Conservation (phyloP, 1,140 invertebrate genomes). For the Zaprionus nigranus region DNA sequence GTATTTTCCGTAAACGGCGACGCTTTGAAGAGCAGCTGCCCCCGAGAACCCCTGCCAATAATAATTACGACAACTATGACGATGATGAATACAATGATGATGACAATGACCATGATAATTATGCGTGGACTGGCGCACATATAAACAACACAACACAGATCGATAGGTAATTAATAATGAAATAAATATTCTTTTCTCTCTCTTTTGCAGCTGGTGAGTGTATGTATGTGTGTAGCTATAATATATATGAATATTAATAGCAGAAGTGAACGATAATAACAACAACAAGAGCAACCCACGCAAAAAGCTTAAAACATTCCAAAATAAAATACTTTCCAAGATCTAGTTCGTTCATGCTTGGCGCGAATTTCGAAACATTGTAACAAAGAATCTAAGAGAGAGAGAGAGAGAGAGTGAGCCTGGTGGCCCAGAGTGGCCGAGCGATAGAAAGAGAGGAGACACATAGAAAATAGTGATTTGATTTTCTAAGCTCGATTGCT, state of each 20-base stretch:
- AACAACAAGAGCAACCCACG: slow-evolving; percentile 57
- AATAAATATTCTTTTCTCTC: slow-evolving; percentile 53
- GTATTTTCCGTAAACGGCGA: slow-evolving; percentile 76
- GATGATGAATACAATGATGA: slow-evolving; percentile 17
- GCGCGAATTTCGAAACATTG: slow-evolving; percentile 32
- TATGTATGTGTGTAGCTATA: slow-evolving; percentile 52
- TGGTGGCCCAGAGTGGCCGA: background rate
- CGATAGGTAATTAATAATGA: slow-evolving; percentile 76
- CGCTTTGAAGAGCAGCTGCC: slow-evolving; percentile 49
- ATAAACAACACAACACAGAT: slow-evolving; percentile 43
- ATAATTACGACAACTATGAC: slow-evolving; percentile 11
- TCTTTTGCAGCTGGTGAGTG: slow-evolving; percentile 63
- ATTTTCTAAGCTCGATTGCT: slow-evolving; percentile 6
- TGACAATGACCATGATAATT: slow-evolving; percentile 11
- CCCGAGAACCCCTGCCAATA: slow-evolving; percentile 4
- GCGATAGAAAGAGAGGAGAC: slow-evolving; percentile 20
- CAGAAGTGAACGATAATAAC: slow-evolving; percentile 37
- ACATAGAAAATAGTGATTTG: slow-evolving; percentile 1
- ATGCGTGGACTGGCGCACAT: slow-evolving; percentile 50
- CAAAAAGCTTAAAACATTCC: slow-evolving; percentile 71
- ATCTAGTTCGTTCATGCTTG: slow-evolving; percentile 22
- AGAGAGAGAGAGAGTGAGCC: background rate
- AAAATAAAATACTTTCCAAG: slow-evolving; percentile 43
- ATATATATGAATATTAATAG: slow-evolving; percentile 40
- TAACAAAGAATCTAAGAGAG: background rate